Base-by-base conservation (phyloP, 35 echinoderm and acorn worm genomes). In the Hemicentrotus pulcherrimus region DNA sequence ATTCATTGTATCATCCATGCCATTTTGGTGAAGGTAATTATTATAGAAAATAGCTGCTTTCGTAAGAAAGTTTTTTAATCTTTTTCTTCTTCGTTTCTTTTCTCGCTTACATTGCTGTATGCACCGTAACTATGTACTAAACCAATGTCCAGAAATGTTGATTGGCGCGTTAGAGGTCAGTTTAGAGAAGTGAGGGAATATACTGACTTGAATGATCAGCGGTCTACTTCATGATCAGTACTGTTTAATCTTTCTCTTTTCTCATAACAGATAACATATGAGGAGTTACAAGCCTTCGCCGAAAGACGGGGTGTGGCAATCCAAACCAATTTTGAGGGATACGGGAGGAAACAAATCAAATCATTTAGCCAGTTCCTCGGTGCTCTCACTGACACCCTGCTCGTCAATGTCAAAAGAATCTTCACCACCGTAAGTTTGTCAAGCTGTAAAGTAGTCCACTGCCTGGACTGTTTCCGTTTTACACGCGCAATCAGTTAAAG, bases 361-460 rank as follows among this genome's bases (percentile, higher is more conserved):
- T 30, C 32, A 5, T 91, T 99, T 22, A 10, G 16, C 0, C 92
- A 97, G 9, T 99, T 97, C 90, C 86, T 99, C 1, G 60, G 30
- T 4, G 94, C 96, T 22, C 59, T 99, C 3, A 94, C 96, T 31
- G 97, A 99, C 46, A 96, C 98, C 1, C 55, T 99, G 32, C 94
- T 99, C 2, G 95, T 99, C 28, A 99, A 99, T 70, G 98, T 99
- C 0, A 99, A 99, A 86, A 91, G 98, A 86, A 94, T 99, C 8
- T 99, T 97, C 78, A 50, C 95, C 48, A 94, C 86, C 88, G 98
- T 99, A 95, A 95, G 97, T 91, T 58, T 31, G 10, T 87, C 35
- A 41, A 41, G 35, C n/a, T 85, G 70, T 85, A 19, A 19, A 85
- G n/a, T 41, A 41, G 35, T 41, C 35, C 35, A 41, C 35, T 41